Conservation (phyloP, 2,888 invertebrate genomes). For the Anorthoa munda region DNA sequence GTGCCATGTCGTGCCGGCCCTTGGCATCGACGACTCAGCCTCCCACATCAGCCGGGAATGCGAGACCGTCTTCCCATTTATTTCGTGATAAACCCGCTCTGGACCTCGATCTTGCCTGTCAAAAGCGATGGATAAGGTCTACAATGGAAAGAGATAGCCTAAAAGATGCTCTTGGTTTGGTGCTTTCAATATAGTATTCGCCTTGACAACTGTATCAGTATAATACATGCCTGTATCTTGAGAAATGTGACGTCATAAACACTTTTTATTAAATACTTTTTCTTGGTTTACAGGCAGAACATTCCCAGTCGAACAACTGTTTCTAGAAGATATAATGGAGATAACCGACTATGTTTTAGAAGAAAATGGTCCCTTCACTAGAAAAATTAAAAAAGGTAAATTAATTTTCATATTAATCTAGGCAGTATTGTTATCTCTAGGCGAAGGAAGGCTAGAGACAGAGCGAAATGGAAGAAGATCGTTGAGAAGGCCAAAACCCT, state of each 20-base stretch:
- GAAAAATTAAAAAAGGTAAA: conserved; percentile 92
- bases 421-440: too few species aligned
- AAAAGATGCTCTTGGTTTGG: conserved; percentile 23
- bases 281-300: conserved; percentile 91
- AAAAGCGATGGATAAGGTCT: too few species aligned
- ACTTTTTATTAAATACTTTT: not conserved
- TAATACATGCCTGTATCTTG: not conserved
- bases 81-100: too few species aligned
- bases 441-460: too few species aligned
- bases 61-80: too few species aligned
- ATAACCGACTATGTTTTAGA: conserved; percentile 86
- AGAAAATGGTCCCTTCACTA: conserved; percentile 91
- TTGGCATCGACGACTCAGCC: too few species aligned
- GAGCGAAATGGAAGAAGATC: too few species aligned
- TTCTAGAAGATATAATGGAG: conserved; percentile 96
- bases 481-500: too few species aligned
- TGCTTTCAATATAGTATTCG: conserved; percentile 73
- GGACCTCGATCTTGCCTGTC: too few species aligned
- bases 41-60: too few species aligned
- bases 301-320: conserved; percentile 95
- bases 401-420: not conserved
- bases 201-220: conserved; percentile 24
- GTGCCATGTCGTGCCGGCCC: too few species aligned
- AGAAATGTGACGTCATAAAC: not conserved
- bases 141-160: too few species aligned